Evolutionary conservation across 1,140 invertebrate species (phyloP).

Genomic region (Pogonognathellus flavescens): DNA sequence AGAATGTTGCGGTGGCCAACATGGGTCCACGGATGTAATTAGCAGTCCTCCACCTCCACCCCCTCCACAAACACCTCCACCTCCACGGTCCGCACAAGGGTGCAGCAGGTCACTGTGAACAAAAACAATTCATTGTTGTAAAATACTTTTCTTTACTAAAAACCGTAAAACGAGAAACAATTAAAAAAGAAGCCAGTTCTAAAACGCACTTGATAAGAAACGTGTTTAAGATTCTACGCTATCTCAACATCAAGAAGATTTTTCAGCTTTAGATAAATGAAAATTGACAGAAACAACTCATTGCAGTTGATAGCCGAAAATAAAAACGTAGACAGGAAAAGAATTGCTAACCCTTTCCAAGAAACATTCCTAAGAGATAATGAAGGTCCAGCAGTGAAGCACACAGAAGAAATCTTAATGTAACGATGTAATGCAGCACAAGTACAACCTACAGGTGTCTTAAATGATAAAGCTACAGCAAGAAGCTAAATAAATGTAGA

Average conservation of each 20-base stretch:
- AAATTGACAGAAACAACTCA: constrained; percentile 21
- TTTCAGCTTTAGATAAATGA: constrained; percentile 24
- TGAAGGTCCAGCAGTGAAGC: constrained; percentile 34
- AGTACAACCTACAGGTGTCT: neutral
- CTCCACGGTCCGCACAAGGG: constrained; percentile 38
- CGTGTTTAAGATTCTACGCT: constrained; percentile 11
- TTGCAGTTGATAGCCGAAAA: neutral
- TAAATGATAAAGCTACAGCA: neutral
- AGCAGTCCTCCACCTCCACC: constrained; percentile 29
- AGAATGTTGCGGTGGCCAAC: constrained; percentile 26
- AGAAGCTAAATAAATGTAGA: too few relatives aligned
- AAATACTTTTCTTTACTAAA: neutral
- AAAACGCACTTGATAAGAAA: constrained; percentile 6
- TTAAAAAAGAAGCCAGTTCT: too few relatives aligned
- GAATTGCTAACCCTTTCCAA: constrained; percentile 20
- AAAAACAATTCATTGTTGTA: neutral
- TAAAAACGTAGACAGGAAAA: constrained; percentile 6
- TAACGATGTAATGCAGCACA: constrained; percentile 9
- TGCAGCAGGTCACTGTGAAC: constrained; percentile 30
- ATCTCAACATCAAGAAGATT: neutral
- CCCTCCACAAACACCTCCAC: constrained; percentile 21
- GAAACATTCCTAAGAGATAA: constrained; percentile 35
- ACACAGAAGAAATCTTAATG: constrained; percentile 23
- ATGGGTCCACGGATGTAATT: constrained; percentile 39
- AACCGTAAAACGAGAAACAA: neutral